phyloP scores from a whole-genome alignment of 2,113 vertebrate species.

The Deroptyus accipitrinus region DNA sequence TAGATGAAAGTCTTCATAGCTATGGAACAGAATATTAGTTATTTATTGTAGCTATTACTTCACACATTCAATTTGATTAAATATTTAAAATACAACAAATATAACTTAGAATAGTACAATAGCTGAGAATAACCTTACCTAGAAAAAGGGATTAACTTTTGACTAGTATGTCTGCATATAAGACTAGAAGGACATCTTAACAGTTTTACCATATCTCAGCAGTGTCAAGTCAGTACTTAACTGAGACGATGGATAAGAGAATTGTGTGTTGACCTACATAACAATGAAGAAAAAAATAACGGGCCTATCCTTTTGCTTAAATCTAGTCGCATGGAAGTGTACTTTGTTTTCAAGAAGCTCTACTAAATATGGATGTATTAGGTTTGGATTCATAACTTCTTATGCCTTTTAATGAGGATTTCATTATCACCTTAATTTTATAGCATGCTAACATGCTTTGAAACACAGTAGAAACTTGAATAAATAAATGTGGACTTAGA shows the following conservation, averaged over 20 bases:
- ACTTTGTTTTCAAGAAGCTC: not conserved
- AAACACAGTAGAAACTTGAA: not conserved
- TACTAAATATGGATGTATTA: not conserved
- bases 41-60: not conserved
- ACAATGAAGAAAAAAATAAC: not conserved
- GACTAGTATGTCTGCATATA: not conserved
- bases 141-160: not conserved
- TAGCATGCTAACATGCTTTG: not conserved
- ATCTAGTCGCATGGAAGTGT: not conserved
- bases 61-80: not conserved
- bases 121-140: not conserved
- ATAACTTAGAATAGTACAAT: not conserved
- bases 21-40: not conserved
- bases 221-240: not conserved
- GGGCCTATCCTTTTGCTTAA: not conserved
- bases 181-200: not conserved
- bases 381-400: not conserved
- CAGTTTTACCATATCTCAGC: not conserved
- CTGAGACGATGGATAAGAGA: not conserved
- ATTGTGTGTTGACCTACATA: not conserved
- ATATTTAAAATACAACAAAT: not conserved
- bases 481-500: not conserved
- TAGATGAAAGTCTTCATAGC: not conserved
- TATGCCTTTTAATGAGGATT: not conserved
- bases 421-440: not conserved